Percentiles rank a stretch among this genome's conserved stretches.
These are phyloP conservation scores for Orthosia gothica DNA, from an alignment of 2,888 invertebrate species.

Conservation along the genomic window DNA sequence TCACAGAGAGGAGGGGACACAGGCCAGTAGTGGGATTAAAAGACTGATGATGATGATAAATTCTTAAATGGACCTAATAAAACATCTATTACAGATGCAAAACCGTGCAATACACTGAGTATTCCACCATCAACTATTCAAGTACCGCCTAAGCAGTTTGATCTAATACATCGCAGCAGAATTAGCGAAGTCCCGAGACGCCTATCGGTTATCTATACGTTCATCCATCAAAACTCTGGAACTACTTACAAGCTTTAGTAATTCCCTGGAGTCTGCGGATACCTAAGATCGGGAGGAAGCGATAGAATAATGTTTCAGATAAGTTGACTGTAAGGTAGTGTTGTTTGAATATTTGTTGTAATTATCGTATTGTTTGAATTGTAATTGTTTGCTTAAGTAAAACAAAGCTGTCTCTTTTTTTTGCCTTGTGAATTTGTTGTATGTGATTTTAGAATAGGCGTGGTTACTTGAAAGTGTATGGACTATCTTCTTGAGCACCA, in stretches of 20 bases:
- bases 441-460: not conserved
- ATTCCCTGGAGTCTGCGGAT: slow-evolving; percentile 44
- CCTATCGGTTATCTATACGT: slow-evolving; percentile 65
- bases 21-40: too few relatives aligned
- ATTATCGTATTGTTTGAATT: not conserved
- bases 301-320: slow-evolving; percentile 38
- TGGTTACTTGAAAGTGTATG: not conserved
- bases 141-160: slow-evolving; percentile 33
- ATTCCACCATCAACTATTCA: slow-evolving; percentile 27
- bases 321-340: slow-evolving; percentile 16
- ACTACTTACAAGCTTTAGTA: slow-evolving; percentile 64
- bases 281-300: slow-evolving; percentile 23
- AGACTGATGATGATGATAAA: too few relatives aligned
- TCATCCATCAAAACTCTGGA: slow-evolving; percentile 70
- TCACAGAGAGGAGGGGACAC: too few relatives aligned
- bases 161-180: slow-evolving; percentile 47
- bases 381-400: too few relatives aligned
- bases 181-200: slow-evolving; percentile 61
- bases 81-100: not conserved
- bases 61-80: not conserved
- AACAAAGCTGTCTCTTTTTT: not conserved
- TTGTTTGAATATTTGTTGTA: not conserved
- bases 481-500: not conserved
- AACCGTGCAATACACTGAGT: not conserved
- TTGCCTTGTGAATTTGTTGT: not conserved